Base-by-base conservation (phyloP, 2,797 vertebrate genomes). In the Malurus splendens region DNA sequence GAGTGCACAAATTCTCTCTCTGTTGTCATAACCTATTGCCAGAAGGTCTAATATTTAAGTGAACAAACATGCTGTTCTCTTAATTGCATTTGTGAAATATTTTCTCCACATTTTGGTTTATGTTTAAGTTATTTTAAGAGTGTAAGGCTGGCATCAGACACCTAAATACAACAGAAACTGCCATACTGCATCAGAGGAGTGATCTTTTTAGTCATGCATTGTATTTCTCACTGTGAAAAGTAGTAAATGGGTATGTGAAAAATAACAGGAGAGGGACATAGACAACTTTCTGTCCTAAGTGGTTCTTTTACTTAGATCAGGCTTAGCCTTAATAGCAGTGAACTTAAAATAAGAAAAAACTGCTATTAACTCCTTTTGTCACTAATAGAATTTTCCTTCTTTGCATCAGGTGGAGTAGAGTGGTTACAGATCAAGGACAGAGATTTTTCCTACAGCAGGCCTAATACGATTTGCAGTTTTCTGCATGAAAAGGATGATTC, bases 391-490 rank as follows among this genome's bases (percentile, higher is more conserved):
- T 3, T 79, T 77, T 86, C 23, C 57, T 82, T 62, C 72, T 86
- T 80, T 70, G 36, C 17, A 55, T 73, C 89, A 96, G 97, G 89
- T 73, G 97, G 96, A 33, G 97, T 98, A 48, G 97, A 98, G 71
- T 97, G 97, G 97, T 95, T 98, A n/a, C 97, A 97, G 64, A 97
- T 98, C 86, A 97, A 97, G 86, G 97, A 97, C 48, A 97, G 95
- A 74, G 95, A 97, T 60, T 97, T 96, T 80, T 95, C 97, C 71
- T 95, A 95, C 62, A 97, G 97, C 64, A 97, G 97, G 91, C 96
- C 96, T 59, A 97, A 96, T 51, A 97, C 81, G 47, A 97, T 98
- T 44, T 98, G 97, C 93, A 98, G 87, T 84, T 98, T 97, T 92
- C 88, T 96, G 7, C 95, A 94, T 76, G 96, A 97, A 83, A 96